phyloP scores from a whole-genome alignment of 2,888 invertebrate species.

The Eupeodes latifasciatus region DNA sequence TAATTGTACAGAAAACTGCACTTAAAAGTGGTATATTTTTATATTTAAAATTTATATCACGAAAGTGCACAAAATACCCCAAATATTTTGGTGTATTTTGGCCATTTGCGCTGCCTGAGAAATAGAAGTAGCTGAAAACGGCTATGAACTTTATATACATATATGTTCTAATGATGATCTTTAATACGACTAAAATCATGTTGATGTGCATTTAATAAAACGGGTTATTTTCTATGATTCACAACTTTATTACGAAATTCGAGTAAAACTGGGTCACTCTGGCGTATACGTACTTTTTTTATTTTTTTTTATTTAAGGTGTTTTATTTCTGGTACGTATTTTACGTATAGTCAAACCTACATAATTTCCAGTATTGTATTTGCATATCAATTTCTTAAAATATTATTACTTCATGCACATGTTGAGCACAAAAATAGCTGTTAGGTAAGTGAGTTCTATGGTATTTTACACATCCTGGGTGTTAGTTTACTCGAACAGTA shows the following conservation, averaged over 20 bases:
- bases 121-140: too few relatives aligned
- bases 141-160: too few relatives aligned
- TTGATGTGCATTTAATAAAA: too few relatives aligned
- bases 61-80: not conserved
- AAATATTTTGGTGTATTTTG: conserved; percentile 7
- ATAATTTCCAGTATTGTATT: conserved; percentile 9
- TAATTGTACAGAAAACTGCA: too few relatives aligned
- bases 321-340: not conserved
- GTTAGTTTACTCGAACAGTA: not conserved
- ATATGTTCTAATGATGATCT: too few relatives aligned
- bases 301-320: not conserved
- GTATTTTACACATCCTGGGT: conserved; percentile 67
- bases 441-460: conserved; percentile 11
- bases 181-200: too few relatives aligned
- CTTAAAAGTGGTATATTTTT: too few relatives aligned
- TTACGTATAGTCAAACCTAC: not conserved
- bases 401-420: conserved; percentile 31
- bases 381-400: conserved; percentile 23
- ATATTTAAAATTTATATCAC: not conserved
- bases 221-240: not conserved
- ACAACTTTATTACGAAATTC: not conserved
- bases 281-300: conserved; percentile 28
- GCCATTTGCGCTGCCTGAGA: not conserved
- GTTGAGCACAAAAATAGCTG: conserved; percentile 21
- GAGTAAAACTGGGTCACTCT: not conserved